phyloP scores from a whole-genome alignment of 2,797 vertebrate species.

The Salarias fasciatus region DNA sequence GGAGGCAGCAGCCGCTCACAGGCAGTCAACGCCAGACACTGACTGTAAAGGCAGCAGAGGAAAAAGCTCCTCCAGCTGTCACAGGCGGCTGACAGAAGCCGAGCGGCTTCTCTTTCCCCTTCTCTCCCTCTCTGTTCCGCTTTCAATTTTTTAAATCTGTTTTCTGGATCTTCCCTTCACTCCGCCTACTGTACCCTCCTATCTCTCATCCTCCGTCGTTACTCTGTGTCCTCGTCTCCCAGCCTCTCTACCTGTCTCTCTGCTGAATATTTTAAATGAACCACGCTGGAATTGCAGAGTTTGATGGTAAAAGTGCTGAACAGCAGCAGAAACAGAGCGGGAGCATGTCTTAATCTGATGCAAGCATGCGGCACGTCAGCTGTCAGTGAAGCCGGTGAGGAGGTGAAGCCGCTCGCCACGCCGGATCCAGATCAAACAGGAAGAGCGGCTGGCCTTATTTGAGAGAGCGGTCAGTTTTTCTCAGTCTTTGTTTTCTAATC shows the following conservation, averaged over 20 bases:
- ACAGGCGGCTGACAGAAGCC: conserved; percentile 36
- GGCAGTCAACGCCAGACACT: conserved; percentile 11
- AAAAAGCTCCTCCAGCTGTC: conserved; percentile 49
- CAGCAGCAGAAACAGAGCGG: conserved; percentile 38
- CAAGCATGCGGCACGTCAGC: conserved; percentile 29
- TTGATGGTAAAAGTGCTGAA: conserved; percentile 47
- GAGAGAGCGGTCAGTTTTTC: no score
- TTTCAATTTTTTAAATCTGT: conserved; percentile 35
- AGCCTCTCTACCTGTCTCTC: conserved; percentile 11
- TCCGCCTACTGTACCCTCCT: conserved; percentile 19
- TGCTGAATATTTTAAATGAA: conserved; percentile 48
- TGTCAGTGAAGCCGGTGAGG: neutral
- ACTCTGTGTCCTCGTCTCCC: conserved; percentile 4
- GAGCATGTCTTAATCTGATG: conserved; percentile 46
- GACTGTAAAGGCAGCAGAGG: conserved; percentile 22
- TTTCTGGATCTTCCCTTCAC: conserved; percentile 22
- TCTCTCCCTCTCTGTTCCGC: conserved; percentile 27
- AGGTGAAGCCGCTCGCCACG: neutral
- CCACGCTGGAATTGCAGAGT: conserved; percentile 18
- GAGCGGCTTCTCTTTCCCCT: conserved; percentile 22
- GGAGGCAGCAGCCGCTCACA: neutral
- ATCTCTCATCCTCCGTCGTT: conserved; percentile 26
- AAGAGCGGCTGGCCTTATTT: no score
- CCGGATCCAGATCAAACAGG: no score
- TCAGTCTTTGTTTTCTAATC: no score